Evolutionary conservation across 2,113 vertebrate species (phyloP).

Genomic region (Procapra przewalskii): DNA sequence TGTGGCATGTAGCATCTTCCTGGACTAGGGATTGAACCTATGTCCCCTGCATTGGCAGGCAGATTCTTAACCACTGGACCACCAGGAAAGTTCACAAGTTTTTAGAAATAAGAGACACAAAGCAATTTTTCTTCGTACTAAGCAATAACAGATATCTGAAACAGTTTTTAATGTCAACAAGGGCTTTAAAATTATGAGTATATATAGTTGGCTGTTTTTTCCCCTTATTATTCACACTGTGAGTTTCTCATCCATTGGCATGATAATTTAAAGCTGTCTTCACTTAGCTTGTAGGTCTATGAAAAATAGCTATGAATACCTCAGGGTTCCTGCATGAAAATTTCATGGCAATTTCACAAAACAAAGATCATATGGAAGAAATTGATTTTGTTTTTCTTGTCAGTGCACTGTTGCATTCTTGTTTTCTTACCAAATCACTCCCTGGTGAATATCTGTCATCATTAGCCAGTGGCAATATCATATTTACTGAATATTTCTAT

Average conservation of each 20-base stretch:
- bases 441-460: constrained; percentile 12
- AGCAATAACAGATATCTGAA: not conserved
- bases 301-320: constrained; percentile 37
- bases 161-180: not conserved
- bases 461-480: not conserved
- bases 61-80: not conserved
- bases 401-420: not conserved
- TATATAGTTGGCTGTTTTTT: not conserved
- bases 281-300: not conserved
- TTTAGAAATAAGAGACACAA: not conserved
- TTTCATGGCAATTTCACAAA: constrained; percentile 31
- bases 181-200: not conserved
- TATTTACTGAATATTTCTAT: constrained; percentile 8
- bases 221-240: not conserved
- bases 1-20: not conserved
- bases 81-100: not conserved
- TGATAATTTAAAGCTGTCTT: not conserved
- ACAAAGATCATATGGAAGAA: constrained; percentile 33
- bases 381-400: constrained; percentile 11
- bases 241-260: not conserved
- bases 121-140: not conserved
- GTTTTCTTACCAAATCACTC: constrained; percentile 17
- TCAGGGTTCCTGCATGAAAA: constrained; percentile 9
- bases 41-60: not conserved
- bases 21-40: not conserved